These are phyloP conservation scores for Ypsolopha sequella DNA, from an alignment of 2,888 invertebrate species.

Conservation along the genomic window DNA sequence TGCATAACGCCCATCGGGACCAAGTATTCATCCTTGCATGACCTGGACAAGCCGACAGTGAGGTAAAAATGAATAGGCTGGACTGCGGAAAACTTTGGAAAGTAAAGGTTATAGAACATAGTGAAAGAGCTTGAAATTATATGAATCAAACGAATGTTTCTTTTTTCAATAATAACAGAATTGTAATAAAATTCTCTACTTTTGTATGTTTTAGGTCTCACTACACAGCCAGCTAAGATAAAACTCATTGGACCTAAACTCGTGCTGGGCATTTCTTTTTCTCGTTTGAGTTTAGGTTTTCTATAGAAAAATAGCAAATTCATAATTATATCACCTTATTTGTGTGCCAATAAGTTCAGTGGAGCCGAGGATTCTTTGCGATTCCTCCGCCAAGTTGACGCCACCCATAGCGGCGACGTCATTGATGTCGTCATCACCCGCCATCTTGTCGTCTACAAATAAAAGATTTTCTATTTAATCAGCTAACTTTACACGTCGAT, in stretches of 20 bases:
- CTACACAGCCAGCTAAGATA: too few species aligned
- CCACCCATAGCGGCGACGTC: slow-evolving; percentile 99
- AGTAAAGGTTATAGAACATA: too few species aligned
- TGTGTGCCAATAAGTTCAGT: slow-evolving; percentile 92
- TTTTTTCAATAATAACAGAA: too few species aligned
- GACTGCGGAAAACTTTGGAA: too few species aligned
- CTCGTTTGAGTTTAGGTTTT: slow-evolving; percentile 40
- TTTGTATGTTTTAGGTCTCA: too few species aligned
- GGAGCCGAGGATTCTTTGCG: slow-evolving; percentile 92
- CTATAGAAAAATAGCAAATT: not conserved
- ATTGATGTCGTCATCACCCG: slow-evolving; percentile 96
- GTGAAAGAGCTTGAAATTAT: too few species aligned
- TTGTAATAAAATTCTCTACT: too few species aligned
- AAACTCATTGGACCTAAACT: too few species aligned
- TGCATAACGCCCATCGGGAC: slow-evolving; percentile 83
- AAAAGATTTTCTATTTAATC: not conserved
- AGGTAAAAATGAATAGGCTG: slow-evolving; percentile 84
- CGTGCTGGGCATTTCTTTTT: too few species aligned
- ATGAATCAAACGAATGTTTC: too few species aligned
- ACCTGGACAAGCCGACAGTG: slow-evolving; percentile 50
- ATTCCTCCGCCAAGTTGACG: slow-evolving; percentile 96
- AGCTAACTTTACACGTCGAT: too few species aligned
- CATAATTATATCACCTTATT: slow-evolving; percentile 54
- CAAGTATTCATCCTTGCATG: slow-evolving; percentile 94
- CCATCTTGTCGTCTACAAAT: slow-evolving; percentile 61